Conservation (phyloP, 2,797 vertebrate genomes). For the Philypnodon macrostomus region DNA sequence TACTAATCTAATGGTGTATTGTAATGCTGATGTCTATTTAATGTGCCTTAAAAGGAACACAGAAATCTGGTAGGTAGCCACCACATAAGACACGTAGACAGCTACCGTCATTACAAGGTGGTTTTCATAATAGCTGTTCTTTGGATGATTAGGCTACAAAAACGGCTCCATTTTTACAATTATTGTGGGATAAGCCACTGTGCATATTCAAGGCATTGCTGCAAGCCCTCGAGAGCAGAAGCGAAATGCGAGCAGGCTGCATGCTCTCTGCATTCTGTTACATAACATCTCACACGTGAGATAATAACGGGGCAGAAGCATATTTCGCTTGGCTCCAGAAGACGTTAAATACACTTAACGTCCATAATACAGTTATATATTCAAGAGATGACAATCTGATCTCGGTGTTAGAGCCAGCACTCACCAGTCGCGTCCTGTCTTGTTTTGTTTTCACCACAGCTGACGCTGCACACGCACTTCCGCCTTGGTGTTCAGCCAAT, state of each 20-base stretch:
- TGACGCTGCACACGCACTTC: slow-evolving; percentile 67
- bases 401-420: slow-evolving; percentile 42
- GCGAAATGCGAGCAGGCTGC: slow-evolving; percentile 27
- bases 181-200: too few species aligned
- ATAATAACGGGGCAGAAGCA: slow-evolving; percentile 29
- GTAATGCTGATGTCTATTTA: too few species aligned
- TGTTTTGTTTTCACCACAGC: slow-evolving; percentile 78
- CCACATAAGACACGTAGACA: neutral
- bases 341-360: neutral
- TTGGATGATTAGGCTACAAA: neutral
- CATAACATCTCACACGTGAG: slow-evolving; percentile 66
- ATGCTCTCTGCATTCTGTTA: slow-evolving; percentile 44
- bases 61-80: neutral
- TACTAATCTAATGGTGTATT: too few species aligned
- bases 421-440: slow-evolving; percentile 75
- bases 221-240: slow-evolving; percentile 37
- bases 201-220: slow-evolving; percentile 16
- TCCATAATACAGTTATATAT: too few species aligned
- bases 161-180: neutral
- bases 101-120: neutral
- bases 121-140: neutral
- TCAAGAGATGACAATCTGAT: neutral
- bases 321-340: neutral
- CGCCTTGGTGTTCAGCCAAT: slow-evolving; percentile 56
- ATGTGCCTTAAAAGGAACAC: too few species aligned